phyloP scores from a whole-genome alignment of 2,113 vertebrate species.

The Labeo rohita region DNA sequence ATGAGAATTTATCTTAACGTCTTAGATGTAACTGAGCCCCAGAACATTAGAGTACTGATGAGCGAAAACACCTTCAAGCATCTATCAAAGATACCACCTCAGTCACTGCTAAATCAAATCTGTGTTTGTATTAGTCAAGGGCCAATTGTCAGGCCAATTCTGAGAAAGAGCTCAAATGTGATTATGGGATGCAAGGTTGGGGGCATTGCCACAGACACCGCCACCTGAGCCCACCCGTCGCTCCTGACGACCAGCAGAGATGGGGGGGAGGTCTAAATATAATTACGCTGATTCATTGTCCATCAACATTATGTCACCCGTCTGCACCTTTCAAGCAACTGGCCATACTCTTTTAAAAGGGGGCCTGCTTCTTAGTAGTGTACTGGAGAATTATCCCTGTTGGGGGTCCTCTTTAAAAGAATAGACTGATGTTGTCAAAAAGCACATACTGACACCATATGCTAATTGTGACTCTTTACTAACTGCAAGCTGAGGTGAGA shows the following conservation, averaged over 20 bases:
- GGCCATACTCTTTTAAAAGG: neutral
- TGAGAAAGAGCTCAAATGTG: conserved; percentile 68
- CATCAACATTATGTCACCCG: conserved; percentile 56
- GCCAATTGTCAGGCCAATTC: conserved; percentile 64
- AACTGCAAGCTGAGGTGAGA: conserved; percentile 30
- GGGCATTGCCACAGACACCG: conserved; percentile 50
- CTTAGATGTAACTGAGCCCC: too few relatives aligned
- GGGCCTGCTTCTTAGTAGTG: conserved; percentile 17
- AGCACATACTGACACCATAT: conserved; percentile 38
- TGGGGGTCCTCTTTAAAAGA: conserved; percentile 25
- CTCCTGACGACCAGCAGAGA: conserved; percentile 52
- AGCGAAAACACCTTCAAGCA: neutral
- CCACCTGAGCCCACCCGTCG: conserved; percentile 74
- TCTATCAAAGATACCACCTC: conserved; percentile 32
- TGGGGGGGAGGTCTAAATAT: conserved; percentile 54
- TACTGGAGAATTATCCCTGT: conserved; percentile 14
- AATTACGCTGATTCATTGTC: conserved; percentile 68
- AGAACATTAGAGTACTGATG: neutral
- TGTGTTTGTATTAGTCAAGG: conserved; percentile 65
- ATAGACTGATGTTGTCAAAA: conserved; percentile 27
- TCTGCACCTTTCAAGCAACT: neutral
- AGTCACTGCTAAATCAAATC: conserved; percentile 67
- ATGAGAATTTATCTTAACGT: neutral
- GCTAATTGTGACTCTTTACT: conserved; percentile 39
- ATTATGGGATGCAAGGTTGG: conserved; percentile 63